Conservation (phyloP, 2,797 vertebrate species). For the Philypnodon macrostomus region DNA sequence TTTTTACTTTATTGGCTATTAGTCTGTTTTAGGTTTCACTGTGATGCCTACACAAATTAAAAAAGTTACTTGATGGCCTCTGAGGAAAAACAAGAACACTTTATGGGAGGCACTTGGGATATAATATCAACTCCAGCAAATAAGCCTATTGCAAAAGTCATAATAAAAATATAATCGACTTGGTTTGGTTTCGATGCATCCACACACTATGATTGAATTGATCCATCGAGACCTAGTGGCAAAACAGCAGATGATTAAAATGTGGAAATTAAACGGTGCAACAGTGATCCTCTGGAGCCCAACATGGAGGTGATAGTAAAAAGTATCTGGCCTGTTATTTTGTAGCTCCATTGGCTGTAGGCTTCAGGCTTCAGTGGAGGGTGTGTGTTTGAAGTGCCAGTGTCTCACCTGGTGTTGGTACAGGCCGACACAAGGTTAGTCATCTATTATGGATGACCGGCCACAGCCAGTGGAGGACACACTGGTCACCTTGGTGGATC, state of each 20-base stretch:
- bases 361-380: constrained; percentile 32
- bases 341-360: constrained; percentile 12
- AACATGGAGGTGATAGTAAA: background rate
- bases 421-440: constrained; percentile 52
- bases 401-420: constrained; percentile 42
- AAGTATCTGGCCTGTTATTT: constrained; percentile 11
- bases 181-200: too few species aligned
- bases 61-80: constrained; percentile 26
- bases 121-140: constrained; percentile 20
- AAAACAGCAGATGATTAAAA: constrained; percentile 53
- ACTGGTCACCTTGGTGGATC: constrained; percentile 58
- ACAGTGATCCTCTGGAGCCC: constrained; percentile 25
- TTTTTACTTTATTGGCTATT: constrained; percentile 3
- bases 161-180: constrained; percentile 45
- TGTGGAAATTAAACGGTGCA: constrained; percentile 46
- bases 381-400: constrained; percentile 43
- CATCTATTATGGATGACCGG: constrained; percentile 67
- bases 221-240: constrained; percentile 43
- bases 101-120: constrained; percentile 9
- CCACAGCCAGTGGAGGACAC: constrained; percentile 38
- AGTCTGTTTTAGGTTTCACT: constrained; percentile 14
- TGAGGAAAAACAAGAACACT: constrained; percentile 23
- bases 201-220: constrained; percentile 56
- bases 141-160: constrained; percentile 24
- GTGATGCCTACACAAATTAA: constrained; percentile 24